These are phyloP conservation scores for Stylophora pistillata DNA, from an alignment of 64 coral and sea anemone species.

Conservation along the genomic window DNA sequence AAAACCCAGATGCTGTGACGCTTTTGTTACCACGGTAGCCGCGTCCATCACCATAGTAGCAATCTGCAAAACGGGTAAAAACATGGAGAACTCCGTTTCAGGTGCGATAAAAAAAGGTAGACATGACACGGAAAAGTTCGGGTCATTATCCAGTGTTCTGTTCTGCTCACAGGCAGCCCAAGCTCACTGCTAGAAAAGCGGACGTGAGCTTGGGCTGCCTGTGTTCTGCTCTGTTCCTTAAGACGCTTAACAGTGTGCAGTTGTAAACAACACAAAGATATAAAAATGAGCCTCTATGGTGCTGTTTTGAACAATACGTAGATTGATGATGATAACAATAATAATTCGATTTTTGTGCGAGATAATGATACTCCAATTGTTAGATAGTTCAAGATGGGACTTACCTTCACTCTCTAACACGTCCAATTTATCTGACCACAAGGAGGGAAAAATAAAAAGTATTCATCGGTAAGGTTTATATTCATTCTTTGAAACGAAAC, in stretches of 20 bases:
- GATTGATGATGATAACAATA: too few relatives aligned
- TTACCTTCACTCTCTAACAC: constrained; percentile 17
- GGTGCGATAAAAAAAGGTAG: too few relatives aligned
- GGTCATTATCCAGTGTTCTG: too few relatives aligned
- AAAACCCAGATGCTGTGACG: constrained; percentile 21
- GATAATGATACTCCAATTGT: background rate
- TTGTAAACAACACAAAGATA: background rate
- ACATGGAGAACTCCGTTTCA: background rate
- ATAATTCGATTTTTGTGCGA: too few relatives aligned
- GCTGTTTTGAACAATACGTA: too few relatives aligned
- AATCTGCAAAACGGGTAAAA: constrained; percentile 6
- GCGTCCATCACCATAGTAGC: constrained; percentile 56
- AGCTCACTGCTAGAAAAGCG: too few relatives aligned
- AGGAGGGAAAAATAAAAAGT: background rate
- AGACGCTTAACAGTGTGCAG: too few relatives aligned
- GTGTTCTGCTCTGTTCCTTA: too few relatives aligned
- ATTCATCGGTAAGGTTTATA: background rate
- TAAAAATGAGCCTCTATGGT: background rate
- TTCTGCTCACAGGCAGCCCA: too few relatives aligned
- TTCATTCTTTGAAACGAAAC: background rate
- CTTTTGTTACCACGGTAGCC: constrained; percentile 51
- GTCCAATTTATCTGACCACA: background rate
- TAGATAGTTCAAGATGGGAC: background rate
- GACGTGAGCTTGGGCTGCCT: too few relatives aligned
- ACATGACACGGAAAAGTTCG: too few relatives aligned